Conservation (phyloP, 2,888 invertebrate species). For the Sepioteuthis lessoniana region DNA sequence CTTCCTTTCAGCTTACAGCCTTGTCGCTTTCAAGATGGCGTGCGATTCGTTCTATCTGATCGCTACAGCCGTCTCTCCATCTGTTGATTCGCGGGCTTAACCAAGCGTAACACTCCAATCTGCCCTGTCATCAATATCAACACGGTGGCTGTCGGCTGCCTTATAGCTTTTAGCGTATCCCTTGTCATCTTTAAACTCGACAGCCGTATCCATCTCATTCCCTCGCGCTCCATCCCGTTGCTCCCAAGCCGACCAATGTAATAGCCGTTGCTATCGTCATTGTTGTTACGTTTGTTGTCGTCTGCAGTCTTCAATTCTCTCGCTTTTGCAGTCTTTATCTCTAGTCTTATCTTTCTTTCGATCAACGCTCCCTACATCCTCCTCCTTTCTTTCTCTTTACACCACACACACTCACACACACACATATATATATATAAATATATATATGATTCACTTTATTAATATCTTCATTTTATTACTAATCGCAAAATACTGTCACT, state of each 20-base stretch:
- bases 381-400: no score
- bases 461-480: no score
- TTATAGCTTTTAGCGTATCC: not conserved
- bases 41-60: slow-evolving; percentile 5
- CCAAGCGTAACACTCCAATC: slow-evolving; percentile 18
- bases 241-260: not conserved
- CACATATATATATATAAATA: no score
- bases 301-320: not conserved
- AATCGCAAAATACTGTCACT: no score
- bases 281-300: not conserved
- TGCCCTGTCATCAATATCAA: not conserved
- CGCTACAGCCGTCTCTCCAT: not conserved
- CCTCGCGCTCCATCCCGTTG: not conserved
- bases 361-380: not conserved
- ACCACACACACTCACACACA: no score
- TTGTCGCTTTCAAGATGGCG: slow-evolving; percentile 33
- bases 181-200: slow-evolving; percentile 23
- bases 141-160: slow-evolving; percentile 20
- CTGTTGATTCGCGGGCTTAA: slow-evolving; percentile 13
- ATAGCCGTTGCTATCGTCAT: not conserved
- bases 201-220: not conserved
- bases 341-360: not conserved
- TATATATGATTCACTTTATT: no score
- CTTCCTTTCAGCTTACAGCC: not conserved
- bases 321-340: not conserved